Conservation (phyloP, 2,797 vertebrate genomes). For the Taenioides sp. region DNA sequence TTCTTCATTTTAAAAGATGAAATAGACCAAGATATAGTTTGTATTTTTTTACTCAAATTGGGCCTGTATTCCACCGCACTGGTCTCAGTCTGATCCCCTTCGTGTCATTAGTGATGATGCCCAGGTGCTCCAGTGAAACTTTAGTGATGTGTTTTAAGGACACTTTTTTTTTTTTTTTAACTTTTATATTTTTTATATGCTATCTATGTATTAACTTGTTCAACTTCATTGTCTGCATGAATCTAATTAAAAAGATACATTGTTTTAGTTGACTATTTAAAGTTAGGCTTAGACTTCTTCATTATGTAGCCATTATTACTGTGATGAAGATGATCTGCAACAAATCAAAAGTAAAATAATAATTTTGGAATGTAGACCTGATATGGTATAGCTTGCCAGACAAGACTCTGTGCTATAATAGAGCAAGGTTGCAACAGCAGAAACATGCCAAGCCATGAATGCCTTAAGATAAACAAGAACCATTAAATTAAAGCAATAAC, state of each 20-base stretch:
- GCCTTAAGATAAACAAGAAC: no score
- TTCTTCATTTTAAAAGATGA: slow-evolving; percentile 45
- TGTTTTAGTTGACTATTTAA: no score
- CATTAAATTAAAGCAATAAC: background rate
- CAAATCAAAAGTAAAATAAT: background rate
- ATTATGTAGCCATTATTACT: background rate
- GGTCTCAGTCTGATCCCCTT: background rate
- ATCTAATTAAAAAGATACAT: no score
- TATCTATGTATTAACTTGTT: no score
- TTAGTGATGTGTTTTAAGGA: background rate
- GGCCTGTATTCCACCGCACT: slow-evolving; percentile 12
- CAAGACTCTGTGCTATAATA: background rate
- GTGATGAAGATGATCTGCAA: background rate
- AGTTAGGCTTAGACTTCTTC: background rate
- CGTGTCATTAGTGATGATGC: slow-evolving; percentile 47
- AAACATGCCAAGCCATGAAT: no score
- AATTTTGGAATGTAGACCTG: background rate
- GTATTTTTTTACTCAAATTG: background rate
- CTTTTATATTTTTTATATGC: no score
- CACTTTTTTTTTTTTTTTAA: no score
- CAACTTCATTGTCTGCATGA: no score
- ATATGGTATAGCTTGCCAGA: no score
- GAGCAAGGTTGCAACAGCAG: no score
- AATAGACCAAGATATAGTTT: slow-evolving; percentile 9
- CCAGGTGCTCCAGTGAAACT: slow-evolving; percentile 23